A percentile compares a stretch with the other conserved stretches of the same genome.
Evolutionary conservation across 2,113 vertebrate genomes (phyloP).

Genomic region (Tragelaphus imberbis): DNA sequence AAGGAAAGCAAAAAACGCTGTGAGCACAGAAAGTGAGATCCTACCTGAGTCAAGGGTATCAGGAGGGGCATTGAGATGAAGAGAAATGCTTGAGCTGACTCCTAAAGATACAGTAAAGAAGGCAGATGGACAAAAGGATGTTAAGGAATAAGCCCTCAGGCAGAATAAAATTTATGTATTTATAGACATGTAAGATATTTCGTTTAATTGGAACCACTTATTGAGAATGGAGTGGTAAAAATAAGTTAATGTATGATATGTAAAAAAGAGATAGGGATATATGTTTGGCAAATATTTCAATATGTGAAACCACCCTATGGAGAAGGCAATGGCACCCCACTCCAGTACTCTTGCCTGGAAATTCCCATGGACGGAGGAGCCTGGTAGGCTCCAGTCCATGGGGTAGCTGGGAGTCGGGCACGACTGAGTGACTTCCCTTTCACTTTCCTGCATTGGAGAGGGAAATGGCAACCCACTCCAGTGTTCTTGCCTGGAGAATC

Average conservation of each 20-base stretch:
- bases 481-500: no score
- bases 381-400: no score
- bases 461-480: no score
- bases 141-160: background rate
- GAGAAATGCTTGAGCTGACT: background rate
- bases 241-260: background rate
- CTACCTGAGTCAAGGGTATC: background rate
- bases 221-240: background rate
- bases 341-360: no score
- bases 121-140: background rate
- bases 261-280: background rate
- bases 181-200: background rate
- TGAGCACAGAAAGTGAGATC: background rate
- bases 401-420: no score
- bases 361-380: no score
- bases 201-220: background rate
- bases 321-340: no score
- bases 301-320: background rate
- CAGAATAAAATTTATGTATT: background rate
- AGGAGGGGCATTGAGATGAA: background rate
- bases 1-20: background rate
- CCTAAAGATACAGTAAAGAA: background rate
- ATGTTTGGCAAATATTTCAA: background rate
- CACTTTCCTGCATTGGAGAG: no score
- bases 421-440: no score